Conservation (phyloP, 2,888 invertebrate species). For the Erebia epiphron region DNA sequence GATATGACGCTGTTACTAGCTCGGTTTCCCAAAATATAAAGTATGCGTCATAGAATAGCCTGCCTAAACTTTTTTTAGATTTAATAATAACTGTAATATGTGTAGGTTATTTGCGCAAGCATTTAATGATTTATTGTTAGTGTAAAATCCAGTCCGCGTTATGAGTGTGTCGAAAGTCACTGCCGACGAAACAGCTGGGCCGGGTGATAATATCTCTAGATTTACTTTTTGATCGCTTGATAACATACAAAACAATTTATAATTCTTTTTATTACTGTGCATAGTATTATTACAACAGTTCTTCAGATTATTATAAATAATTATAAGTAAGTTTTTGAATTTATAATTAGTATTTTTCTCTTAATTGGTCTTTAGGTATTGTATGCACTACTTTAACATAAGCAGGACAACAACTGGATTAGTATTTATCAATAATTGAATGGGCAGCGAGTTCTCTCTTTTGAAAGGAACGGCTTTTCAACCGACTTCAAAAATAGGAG, state of each 20-base stretch:
- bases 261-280: conserved; percentile 7
- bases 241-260: background rate
- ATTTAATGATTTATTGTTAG: conserved; percentile 6
- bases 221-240: background rate
- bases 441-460: no score
- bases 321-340: background rate
- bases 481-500: no score
- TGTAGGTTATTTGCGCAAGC: conserved; percentile 10
- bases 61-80: background rate
- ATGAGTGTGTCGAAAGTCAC: background rate
- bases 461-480: no score
- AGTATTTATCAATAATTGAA: no score
- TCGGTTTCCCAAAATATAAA: no score
- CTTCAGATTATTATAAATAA: background rate
- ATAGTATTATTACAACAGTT: background rate
- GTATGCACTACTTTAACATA: background rate
- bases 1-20: no score
- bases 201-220: background rate
- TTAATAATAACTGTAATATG: background rate
- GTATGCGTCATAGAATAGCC: background rate
- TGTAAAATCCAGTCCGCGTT: background rate
- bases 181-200: background rate
- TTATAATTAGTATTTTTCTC: background rate
- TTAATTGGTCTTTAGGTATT: background rate
- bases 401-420: no score